Conservation (phyloP, 1,140 invertebrate species). For the Trachymyrmex cornetzi region DNA sequence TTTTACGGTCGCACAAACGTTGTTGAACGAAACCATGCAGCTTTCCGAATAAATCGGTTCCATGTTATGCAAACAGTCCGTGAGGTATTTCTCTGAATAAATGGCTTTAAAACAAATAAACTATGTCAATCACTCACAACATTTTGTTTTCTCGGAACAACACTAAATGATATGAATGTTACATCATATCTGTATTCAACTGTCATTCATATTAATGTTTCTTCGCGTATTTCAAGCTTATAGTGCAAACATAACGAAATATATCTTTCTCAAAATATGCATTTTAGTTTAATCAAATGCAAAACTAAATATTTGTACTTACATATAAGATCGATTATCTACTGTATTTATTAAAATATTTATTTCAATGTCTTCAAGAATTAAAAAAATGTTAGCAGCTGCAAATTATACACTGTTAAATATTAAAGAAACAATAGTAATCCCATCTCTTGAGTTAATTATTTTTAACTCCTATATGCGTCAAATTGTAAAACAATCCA, state of each 20-base stretch:
- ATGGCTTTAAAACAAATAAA: conserved; percentile 44
- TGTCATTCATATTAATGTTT: neutral
- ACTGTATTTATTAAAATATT: neutral
- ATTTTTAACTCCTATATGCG: too few species aligned
- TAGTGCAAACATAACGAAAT: neutral
- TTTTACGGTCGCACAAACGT: conserved; percentile 11
- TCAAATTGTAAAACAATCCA: too few species aligned
- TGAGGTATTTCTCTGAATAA: conserved; percentile 16
- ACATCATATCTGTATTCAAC: neutral
- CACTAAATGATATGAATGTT: conserved; percentile 15
- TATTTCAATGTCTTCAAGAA: neutral
- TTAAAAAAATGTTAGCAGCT: neutral
- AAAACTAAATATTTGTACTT: conserved; percentile 1
- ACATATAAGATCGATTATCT: neutral
- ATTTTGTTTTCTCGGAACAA: neutral
- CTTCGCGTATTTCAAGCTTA: neutral
- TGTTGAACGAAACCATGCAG: conserved; percentile 15
- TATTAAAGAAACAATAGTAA: too few species aligned
- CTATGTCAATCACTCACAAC: neutral
- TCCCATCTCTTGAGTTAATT: too few species aligned
- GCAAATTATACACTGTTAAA: neutral
- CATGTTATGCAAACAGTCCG: conserved; percentile 13
- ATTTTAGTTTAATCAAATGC: conserved; percentile 14
- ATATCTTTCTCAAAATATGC: neutral
- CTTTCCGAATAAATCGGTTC: conserved; percentile 28